Evolutionary conservation across 2,888 invertebrate species (phyloP), one percentile per base, ranked within the genome.

Genomic region (Euzophera pinguis): DNA sequence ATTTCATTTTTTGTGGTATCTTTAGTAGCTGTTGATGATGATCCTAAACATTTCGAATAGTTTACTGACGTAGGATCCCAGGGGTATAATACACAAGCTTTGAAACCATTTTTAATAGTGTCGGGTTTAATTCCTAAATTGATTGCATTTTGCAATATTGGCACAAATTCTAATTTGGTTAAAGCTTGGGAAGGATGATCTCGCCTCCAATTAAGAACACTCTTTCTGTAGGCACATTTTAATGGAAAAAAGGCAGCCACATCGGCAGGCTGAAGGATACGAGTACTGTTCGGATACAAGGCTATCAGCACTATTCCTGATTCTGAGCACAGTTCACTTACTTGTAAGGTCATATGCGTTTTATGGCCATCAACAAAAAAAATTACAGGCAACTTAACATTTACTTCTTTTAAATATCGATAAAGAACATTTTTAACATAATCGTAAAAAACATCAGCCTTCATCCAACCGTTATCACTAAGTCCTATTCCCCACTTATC

Each of bases 401-500:
- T 38, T 17, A 27, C 38, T 34, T 29, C 7, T 9, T 43, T 13
- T 9, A 50, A 16, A 9, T 54, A 14, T 4, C 38, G 53, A 17
- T 53, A 38, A 3, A 53, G 9, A 12, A 49, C 16, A 32, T 34
- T 52, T n/a, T 39, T 8, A 3, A 55, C 41, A n/a, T 52, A 55
- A 6, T 49, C 12, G 7, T 22, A 3, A 29, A 55, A 55, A 10
- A 55, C 6, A n/a, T 52, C 45, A 1, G 38, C 7, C 10, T 43
- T 55, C 52, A 55, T 55, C 52, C 52, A 53, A 1, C 52, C 54
- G 13, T 51, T 53, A 38, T 52, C 50, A 38, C 47, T 48, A 1
- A 54, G 38, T 9, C 58, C 55, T 38, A 74, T 62, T 10, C 74
- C 70, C 76, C 73, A 77, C 43, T 67, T 61, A 49, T 62, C 43